Conservation (phyloP, 2,888 invertebrate species). For the Drosophila fulvimacula region DNA sequence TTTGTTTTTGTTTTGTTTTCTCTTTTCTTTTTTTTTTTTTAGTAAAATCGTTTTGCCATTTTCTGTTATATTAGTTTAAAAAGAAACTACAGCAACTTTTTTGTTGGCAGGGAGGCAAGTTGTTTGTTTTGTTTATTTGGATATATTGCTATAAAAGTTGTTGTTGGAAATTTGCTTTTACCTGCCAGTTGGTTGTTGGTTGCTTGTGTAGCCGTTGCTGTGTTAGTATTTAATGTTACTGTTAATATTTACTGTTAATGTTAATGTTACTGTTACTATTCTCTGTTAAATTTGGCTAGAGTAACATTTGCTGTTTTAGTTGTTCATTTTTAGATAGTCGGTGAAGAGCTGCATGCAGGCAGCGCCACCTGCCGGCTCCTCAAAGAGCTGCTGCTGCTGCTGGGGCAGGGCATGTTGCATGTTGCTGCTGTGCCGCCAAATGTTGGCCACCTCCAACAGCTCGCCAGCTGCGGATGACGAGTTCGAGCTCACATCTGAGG, state of each 20-base stretch:
- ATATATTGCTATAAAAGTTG: conserved; percentile 35
- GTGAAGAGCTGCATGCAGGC: conserved; percentile 87
- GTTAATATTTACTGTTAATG: conserved; percentile 25
- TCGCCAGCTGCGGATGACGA: conserved; percentile 70
- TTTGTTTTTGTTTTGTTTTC: conserved; percentile 12
- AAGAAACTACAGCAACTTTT: conserved; percentile 31
- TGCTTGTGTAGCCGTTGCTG: conserved; percentile 17
- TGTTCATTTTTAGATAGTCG: conserved; percentile 88
- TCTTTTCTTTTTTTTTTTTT: conserved; percentile 15
- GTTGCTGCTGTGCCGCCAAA: conserved; percentile 64
- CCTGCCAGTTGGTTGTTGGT: conserved; percentile 30
- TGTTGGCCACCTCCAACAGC: conserved; percentile 64
- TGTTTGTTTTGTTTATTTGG: conserved; percentile 30
- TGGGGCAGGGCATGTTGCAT: conserved; percentile 24
- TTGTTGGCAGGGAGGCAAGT: conserved; percentile 20
- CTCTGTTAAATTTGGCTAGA: conserved; percentile 62
- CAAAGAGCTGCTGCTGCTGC: conserved; percentile 48
- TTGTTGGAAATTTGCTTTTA: conserved; percentile 45
- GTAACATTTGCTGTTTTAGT: conserved; percentile 66
- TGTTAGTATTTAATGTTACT: conserved; percentile 21
- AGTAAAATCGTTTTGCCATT: conserved; percentile 45
- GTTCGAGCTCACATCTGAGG: conserved; percentile 78
- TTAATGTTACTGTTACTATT: conserved; percentile 43
- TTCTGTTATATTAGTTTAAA: conserved; percentile 25
- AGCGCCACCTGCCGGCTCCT: conserved; percentile 59